Evolutionary conservation across 2,113 vertebrate species (phyloP).

Genomic region (Dicentrarchus labrax): DNA sequence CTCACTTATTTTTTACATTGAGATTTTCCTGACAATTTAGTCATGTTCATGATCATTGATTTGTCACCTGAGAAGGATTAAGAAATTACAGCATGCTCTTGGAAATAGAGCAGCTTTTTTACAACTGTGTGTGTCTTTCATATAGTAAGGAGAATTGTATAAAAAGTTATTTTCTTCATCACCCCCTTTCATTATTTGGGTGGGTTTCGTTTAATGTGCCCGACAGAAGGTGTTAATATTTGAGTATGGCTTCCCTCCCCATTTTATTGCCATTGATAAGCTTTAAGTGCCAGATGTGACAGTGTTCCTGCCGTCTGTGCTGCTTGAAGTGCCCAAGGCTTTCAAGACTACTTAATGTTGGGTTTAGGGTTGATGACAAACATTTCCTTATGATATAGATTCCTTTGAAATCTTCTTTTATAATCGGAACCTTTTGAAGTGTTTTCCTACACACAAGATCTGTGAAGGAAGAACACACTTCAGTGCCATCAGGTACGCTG

Average conservation of each 20-base stretch:
- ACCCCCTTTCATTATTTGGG: not conserved
- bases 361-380: conserved; percentile 10
- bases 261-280: conserved; percentile 40
- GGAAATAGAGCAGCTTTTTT: not conserved
- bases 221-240: conserved; percentile 44
- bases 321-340: conserved; percentile 1
- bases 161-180: conserved; percentile 13
- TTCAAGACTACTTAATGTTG: not conserved
- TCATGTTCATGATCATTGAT: not conserved
- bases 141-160: too few species aligned
- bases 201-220: conserved; percentile 24
- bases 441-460: conserved; percentile 3
- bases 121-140: not conserved
- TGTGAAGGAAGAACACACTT: conserved; percentile 20
- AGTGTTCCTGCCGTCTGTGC: not conserved
- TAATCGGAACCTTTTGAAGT: conserved; percentile 24
- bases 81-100: not conserved
- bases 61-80: not conserved
- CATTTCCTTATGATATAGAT: conserved; percentile 2
- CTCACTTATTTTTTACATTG: not conserved
- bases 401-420: conserved; percentile 17
- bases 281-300: conserved; percentile 44
- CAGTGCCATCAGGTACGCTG: not conserved
- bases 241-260: conserved; percentile 9
- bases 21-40: too few species aligned